These are phyloP conservation scores for Trichosurus vulpecula DNA, from an alignment of 2,797 vertebrate species.

Conservation along the genomic window DNA sequence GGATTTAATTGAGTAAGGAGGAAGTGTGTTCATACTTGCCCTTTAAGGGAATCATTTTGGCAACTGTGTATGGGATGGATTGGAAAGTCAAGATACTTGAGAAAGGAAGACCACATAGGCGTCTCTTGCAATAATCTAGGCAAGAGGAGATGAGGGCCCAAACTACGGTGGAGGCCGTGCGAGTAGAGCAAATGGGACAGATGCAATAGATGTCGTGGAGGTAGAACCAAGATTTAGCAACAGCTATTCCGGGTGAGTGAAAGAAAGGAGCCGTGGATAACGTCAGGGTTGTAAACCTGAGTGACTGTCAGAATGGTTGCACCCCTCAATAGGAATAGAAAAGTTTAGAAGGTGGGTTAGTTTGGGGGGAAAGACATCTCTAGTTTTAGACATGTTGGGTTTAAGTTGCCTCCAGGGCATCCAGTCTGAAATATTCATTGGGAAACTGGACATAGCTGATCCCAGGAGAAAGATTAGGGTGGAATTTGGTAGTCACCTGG, in stretches of 20 bases:
- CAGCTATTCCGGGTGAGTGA: background rate
- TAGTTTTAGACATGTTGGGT: background rate
- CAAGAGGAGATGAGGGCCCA: background rate
- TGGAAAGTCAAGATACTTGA: background rate
- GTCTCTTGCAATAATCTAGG: background rate
- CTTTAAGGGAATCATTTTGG: background rate
- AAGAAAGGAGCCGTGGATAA: background rate
- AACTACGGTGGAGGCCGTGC: background rate
- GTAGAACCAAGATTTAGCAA: background rate
- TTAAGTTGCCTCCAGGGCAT: background rate
- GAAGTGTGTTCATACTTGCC: background rate
- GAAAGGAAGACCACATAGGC: background rate
- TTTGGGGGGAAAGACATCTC: background rate
- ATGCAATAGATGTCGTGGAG: background rate
- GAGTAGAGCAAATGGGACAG: background rate
- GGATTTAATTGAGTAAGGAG: background rate
- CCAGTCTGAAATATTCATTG: background rate
- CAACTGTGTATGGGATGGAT: background rate
- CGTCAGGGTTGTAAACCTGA: background rate
- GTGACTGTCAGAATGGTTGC: background rate
- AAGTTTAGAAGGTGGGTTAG: background rate
- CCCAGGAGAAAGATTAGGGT: background rate
- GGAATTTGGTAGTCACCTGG: background rate
- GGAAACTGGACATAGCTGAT: background rate
- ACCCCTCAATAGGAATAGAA: background rate